Base-by-base conservation (phyloP, 2,888 invertebrate species). In the Cheilosia impressa region DNA sequence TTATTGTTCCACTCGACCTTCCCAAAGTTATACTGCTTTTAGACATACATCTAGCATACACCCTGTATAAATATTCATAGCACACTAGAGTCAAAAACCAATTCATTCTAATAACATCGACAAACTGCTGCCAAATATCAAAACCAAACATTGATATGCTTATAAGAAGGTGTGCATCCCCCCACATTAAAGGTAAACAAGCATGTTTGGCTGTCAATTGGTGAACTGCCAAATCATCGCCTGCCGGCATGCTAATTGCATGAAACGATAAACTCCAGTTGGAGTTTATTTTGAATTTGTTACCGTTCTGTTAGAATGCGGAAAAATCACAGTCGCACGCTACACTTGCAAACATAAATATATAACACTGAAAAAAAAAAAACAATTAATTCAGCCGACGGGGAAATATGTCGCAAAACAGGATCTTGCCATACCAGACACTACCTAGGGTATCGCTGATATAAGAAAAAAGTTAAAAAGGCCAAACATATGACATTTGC, bases 221-320 rank as follows among this genome's bases (percentile, higher is more conserved):
- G 1, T 27, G 27, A 60, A 27, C n/a, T 10, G 13, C 27, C 41
- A 4, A 9, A 27, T 62, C 43, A 31, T 62, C 4, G 15, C 27
- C 27, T 27, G 13, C 45, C 17, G 47, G 31, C 10, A 38, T 63
- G 63, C 47, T 63, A 47, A 62, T 62, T 63, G 31, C 45, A 45
- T 13, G 17, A 62, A 45, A 15, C 62, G 34, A 57, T 19, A 27
- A 15, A 43, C 13, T 27, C 15, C n/a, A 43, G 31, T n/a, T 6
- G 27, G 19, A 47, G n/a, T n/a, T 9, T 31, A 47, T 19, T 47
- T 47, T 63, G 31, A 47, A 47, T 31, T 17, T 63, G 31, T 31
- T 47, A 63, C n/a, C 19, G 47, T 47, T 31, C 31, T 63, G 47
- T 31, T 47, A 45, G 24, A 47, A 63, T 63, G 47, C 63, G 63